Evolutionary conservation across 2,888 invertebrate species (phyloP).

Genomic region (Metopia argyrocephala): DNA sequence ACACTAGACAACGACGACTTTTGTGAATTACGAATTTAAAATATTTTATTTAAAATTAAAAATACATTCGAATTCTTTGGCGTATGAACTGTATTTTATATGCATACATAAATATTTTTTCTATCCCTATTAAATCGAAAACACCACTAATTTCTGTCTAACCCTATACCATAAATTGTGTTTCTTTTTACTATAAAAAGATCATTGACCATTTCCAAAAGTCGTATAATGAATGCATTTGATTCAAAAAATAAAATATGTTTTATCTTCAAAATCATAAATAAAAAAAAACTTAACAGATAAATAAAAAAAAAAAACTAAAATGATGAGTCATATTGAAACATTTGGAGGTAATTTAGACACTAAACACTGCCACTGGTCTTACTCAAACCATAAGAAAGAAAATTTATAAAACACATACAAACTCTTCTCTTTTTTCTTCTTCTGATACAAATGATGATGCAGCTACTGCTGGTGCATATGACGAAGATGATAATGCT

Average conservation of each 20-base stretch:
- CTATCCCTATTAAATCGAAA: no score
- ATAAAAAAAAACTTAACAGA: not conserved
- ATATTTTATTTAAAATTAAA: no score
- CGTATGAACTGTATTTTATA: no score
- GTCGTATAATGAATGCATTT: conserved; percentile 25
- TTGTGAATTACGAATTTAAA: no score
- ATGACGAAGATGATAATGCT: conserved; percentile 4
- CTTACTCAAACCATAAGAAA: conserved; percentile 45
- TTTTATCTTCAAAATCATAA: conserved; percentile 27
- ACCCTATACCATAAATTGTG: conserved; percentile 21
- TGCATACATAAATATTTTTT: no score
- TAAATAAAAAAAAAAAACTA: conserved; percentile 14
- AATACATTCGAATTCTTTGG: no score
- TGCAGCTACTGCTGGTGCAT: no score
- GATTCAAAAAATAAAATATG: conserved; percentile 14
- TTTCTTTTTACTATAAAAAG: conserved; percentile 35
- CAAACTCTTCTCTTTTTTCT: conserved; percentile 32
- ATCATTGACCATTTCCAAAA: conserved; percentile 49
- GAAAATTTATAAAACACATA: conserved; percentile 15
- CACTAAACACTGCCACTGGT: not conserved
- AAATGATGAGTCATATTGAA: conserved; percentile 52
- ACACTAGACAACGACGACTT: no score
- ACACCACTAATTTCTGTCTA: not conserved
- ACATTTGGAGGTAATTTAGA: conserved; percentile 58
- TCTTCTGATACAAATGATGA: not conserved